Percentiles rank a stretch among this genome's conserved stretches.
Evolutionary conservation across 1,140 invertebrate genomes (phyloP).

Genomic region (Diorhabda sublineata): DNA sequence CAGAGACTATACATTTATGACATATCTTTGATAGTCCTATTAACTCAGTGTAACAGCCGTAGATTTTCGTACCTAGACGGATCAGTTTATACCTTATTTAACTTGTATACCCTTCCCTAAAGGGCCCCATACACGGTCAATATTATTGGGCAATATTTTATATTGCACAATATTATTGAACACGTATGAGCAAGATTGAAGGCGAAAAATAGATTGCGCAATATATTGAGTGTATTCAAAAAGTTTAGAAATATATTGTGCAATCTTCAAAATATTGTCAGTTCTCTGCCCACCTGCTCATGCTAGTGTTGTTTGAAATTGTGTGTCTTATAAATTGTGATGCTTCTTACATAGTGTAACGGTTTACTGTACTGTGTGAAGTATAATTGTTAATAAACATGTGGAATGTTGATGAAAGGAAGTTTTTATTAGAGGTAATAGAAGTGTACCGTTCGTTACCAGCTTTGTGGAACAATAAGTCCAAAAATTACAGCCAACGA

Average conservation of each 20-base stretch:
- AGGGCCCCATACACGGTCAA: neutral
- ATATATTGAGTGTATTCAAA: conserved; percentile 22
- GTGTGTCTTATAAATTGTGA: no score
- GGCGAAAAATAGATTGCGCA: conserved; percentile 3
- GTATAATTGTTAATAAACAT: neutral
- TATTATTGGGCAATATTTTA: conserved; percentile 2
- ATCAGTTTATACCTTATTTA: no score
- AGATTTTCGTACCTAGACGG: no score
- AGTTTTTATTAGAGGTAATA: neutral
- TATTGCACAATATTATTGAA: conserved; percentile 11
- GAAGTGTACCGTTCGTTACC: neutral
- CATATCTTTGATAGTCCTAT: no score
- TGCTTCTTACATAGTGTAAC: no score
- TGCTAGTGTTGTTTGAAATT: no score
- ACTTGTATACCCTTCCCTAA: neutral
- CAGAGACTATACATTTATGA: no score
- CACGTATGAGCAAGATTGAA: conserved; percentile 18
- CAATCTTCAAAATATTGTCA: conserved; percentile 19
- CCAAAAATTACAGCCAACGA: conserved; percentile 13
- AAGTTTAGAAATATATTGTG: conserved; percentile 18
- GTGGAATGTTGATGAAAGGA: neutral
- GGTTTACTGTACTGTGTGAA: no score
- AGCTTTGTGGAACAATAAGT: neutral
- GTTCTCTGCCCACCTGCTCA: conserved; percentile 1
- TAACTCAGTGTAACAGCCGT: no score